Evolutionary conservation across 37 sponge, comb jelly and placozoan genomes (phyloP), one percentile per base, ranked within the genome.

Genomic region (Crambe crambe): DNA sequence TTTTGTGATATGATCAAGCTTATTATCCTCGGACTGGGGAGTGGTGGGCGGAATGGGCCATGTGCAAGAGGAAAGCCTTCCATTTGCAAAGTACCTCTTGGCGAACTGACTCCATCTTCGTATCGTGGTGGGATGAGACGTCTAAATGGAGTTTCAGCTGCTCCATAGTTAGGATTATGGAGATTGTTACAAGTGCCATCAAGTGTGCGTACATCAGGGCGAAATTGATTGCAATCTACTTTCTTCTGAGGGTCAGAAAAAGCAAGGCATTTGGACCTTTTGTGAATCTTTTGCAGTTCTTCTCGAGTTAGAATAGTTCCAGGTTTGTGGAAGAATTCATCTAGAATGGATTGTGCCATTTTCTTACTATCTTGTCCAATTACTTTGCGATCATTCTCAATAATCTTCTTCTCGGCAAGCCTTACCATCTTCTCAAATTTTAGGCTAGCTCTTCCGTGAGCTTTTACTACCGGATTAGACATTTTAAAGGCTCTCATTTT

Each of bases 101-200:
- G 90, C 59, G 34, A 44, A 2, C 68, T 37, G 20, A 90, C 35
- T 4, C 85, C 87, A 76, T 97, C 91, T 61, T 92, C 98, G 68
- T 93, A 97, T 37, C 70, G 75, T 0, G 93, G 68, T 12, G 74
- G 82, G 30, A 95, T 58, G 3, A 95, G 65, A 12, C 96, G 83
- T 18, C 73, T 57, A 12, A 95, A 77, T 0, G 79, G 57, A 23
- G 87, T 90, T 69, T 36, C 57, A 26, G 93, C 74, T 3, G 96
- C 83, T 21, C 98, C 98, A 54, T 76, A 70, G 2, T 69, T 56
- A 25, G 93, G 93, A 57, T 78, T 75, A 9, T 75, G 37, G 2
- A 89, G 61, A 68, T 97, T 97, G 80, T 97, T 97, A 62, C 98
- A 97, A 36, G 89, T 93, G 0, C 96, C 98, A 51, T 95, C 91